phyloP scores from a whole-genome alignment of 2,797 vertebrate genomes.

The Micromesistius poutassou region DNA sequence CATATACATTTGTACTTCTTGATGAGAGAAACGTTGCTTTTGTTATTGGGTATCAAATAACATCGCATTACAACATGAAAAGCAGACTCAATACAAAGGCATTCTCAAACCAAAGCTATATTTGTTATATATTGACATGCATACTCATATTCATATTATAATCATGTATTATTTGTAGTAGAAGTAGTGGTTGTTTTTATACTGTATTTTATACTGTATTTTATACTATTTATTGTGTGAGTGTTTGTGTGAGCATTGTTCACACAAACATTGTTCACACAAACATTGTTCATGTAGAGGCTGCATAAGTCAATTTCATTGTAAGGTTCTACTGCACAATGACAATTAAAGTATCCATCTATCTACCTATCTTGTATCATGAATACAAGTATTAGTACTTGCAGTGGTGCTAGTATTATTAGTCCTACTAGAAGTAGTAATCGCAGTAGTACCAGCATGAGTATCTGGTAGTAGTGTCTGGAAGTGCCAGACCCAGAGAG shows the following conservation, averaged over 20 bases:
- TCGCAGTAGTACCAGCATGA: not conserved
- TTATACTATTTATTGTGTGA: no score
- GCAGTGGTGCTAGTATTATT: not conserved
- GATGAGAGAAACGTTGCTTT: not conserved
- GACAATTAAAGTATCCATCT: no score
- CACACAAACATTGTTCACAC: no score
- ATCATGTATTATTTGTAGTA: not conserved
- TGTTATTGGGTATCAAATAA: not conserved
- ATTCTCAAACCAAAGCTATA: not conserved
- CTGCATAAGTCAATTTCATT: no score
- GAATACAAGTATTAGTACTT: not conserved
- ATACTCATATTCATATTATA: not conserved
- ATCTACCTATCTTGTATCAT: no score
- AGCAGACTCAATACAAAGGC: not conserved
- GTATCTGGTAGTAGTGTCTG: not conserved
- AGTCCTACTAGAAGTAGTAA: not conserved
- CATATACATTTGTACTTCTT: not conserved
- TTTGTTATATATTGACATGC: no score
- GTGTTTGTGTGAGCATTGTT: no score
- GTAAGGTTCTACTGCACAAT: no score
- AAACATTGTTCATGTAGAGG: no score
- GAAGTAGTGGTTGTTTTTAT: not conserved
- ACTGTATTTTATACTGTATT: no score
- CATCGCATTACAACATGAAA: not conserved
- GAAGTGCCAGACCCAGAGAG: not conserved